Evolutionary conservation across 2,797 vertebrate species (phyloP), one percentile per base, ranked within the genome.

Genomic region (Rhynchonycteris naso): DNA sequence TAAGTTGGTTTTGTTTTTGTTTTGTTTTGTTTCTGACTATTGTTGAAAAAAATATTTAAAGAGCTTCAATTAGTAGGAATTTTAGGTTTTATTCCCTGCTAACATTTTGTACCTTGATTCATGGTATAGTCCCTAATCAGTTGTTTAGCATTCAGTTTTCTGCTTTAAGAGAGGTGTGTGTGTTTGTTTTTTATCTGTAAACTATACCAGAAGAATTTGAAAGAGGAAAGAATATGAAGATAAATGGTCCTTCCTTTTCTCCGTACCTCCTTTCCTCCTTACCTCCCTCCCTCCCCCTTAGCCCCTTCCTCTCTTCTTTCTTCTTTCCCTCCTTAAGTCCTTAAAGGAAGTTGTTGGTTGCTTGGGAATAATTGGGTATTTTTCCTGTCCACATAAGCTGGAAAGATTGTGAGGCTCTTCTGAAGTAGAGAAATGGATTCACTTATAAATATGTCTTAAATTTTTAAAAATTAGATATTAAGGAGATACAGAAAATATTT

Each of bases 1-100:
- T 86, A 78, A 81, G 68, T 28, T 88, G n/a, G n/a, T n/a, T n/a
- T n/a, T n/a, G n/a, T 38, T 30, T 38, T 76, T 47, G 11, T 28
- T 58, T 76, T 54, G 24, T 71, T 85, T 59, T 24, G 47, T 16
- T 79, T 86, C 82, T 93, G 82, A 33, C 22, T 24, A 16, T 89
- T 54, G 33, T 89, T 95, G 81, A 71, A 93, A 93, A 91, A 28
- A 43, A 8, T 33, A 82, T 94, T 93, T 72, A 33, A 90, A 90
- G 59, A 93, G 52, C 50, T 80, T 95, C 47, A 80, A 1, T 72
- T 84, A 50, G 61, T 61, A 38, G 52, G 35, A 50, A 28, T 86
- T 90, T 83, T 43, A 21, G 21, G 24, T 68, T 59, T 61, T 79
- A 43, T 85, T 68, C 54, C 38, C 30, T 86, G 18, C 14, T 52